Conservation (phyloP, 23 tunicate species). For the Clavelina lepadiformis region DNA sequence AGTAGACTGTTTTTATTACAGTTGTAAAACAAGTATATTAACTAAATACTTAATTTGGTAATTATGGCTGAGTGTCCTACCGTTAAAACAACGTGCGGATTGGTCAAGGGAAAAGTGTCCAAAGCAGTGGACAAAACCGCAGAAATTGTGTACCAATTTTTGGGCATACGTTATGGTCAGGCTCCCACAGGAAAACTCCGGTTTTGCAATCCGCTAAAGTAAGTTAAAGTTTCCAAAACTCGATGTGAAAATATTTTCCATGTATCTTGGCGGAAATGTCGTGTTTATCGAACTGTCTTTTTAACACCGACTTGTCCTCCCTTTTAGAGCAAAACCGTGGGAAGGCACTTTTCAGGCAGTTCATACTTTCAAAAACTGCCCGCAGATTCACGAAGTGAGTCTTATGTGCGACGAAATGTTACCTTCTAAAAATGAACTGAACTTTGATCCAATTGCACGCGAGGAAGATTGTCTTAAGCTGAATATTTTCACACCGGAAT, state of each 20-base stretch:
- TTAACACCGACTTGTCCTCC: background rate
- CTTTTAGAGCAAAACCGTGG: slow-evolving; percentile 61
- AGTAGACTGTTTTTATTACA: no score
- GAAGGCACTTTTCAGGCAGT: slow-evolving; percentile 57
- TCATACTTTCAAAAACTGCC: slow-evolving; percentile 32
- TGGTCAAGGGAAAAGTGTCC: slow-evolving; percentile 37
- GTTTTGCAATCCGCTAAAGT: slow-evolving; percentile 61
- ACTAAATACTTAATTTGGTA: no score
- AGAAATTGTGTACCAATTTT: slow-evolving; percentile 29
- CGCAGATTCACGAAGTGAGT: slow-evolving; percentile 36
- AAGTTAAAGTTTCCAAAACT: background rate
- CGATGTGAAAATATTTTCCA: no score
- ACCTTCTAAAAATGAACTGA: slow-evolving; percentile 50
- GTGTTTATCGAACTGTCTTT: background rate
- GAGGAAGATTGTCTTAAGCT: slow-evolving; percentile 65
- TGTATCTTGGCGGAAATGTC: slow-evolving; percentile 1
- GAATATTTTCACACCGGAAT: slow-evolving; percentile 60
- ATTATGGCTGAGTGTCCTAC: slow-evolving; percentile 36
- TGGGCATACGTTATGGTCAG: slow-evolving; percentile 64
- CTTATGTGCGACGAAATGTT: slow-evolving; percentile 28
- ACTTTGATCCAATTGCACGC: slow-evolving; percentile 6
- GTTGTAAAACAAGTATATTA: no score
- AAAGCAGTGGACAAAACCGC: slow-evolving; percentile 24
- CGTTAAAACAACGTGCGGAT: slow-evolving; percentile 33
- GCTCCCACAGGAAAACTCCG: slow-evolving; percentile 49